These are phyloP conservation scores for Vanessa atalanta DNA, from an alignment of 1,140 invertebrate species.

Conservation along the genomic window DNA sequence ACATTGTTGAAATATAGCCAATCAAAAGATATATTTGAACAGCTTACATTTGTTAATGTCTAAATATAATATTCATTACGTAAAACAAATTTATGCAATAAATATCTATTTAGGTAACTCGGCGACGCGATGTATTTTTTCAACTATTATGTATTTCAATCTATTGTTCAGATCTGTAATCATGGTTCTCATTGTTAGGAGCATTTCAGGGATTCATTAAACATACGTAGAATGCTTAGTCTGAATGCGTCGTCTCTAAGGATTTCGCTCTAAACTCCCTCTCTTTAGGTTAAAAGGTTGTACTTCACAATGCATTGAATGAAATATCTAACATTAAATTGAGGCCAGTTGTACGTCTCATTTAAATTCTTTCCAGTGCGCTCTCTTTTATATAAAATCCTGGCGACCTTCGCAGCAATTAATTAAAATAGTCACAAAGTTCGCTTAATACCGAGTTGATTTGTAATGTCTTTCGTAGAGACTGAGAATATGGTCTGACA, in stretches of 20 bases:
- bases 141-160: neutral
- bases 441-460: neutral
- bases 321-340: slow-evolving; percentile 24
- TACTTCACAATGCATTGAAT: slow-evolving; percentile 19
- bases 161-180: slow-evolving; percentile 4
- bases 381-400: neutral
- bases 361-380: slow-evolving; percentile 7
- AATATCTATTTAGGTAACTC: neutral
- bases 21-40: neutral
- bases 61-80: neutral
- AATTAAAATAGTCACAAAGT: slow-evolving; percentile 4
- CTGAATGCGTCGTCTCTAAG: slow-evolving; percentile 21
- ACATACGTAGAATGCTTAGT: slow-evolving; percentile 4
- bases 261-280: slow-evolving; percentile 10
- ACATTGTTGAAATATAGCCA: slow-evolving; percentile 13
- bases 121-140: too few species aligned
- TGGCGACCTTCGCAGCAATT: neutral
- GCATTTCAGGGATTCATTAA: slow-evolving; percentile 4
- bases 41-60: neutral
- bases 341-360: slow-evolving; percentile 28
- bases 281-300: slow-evolving; percentile 22
- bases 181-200: neutral
- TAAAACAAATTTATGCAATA: neutral
- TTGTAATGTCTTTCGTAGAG: neutral
- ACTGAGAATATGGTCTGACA: too few species aligned